phyloP scores from a whole-genome alignment of 1,140 invertebrate genomes.

The Matsumurasca onukii region DNA sequence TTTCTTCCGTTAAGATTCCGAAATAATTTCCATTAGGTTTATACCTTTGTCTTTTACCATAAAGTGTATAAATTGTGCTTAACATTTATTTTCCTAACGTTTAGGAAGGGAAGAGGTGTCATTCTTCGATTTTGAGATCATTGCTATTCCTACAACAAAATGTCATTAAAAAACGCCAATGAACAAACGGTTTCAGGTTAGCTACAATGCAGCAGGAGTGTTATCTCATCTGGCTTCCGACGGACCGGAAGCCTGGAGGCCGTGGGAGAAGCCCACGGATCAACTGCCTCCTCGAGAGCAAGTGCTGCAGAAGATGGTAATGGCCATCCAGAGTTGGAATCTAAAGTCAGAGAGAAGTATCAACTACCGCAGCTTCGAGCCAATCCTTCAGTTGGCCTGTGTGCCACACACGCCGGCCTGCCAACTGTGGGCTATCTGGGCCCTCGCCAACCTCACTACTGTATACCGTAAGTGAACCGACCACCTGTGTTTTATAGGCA shows the following conservation, averaged over 20 bases:
- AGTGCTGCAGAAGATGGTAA: slow-evolving; percentile 73
- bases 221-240: slow-evolving; percentile 94
- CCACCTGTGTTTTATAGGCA: too few relatives aligned
- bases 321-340: slow-evolving; percentile 87
- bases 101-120: too few relatives aligned
- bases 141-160: too few relatives aligned
- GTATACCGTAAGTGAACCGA: slow-evolving; percentile 78
- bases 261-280: too few relatives aligned
- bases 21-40: too few relatives aligned
- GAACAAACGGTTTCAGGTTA: slow-evolving; percentile 61
- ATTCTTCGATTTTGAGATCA: too few relatives aligned
- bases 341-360: slow-evolving; percentile 87
- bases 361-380: slow-evolving; percentile 95
- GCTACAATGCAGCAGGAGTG: slow-evolving; percentile 96
- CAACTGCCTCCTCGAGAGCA: slow-evolving; percentile 64
- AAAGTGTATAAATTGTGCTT: too few relatives aligned
- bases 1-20: too few relatives aligned
- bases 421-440: slow-evolving; percentile 98
- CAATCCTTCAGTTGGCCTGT: slow-evolving; percentile 79
- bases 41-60: too few relatives aligned
- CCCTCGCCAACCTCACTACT: slow-evolving; percentile 90
- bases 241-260: slow-evolving; percentile 80
- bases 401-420: slow-evolving; percentile 85
- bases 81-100: too few relatives aligned
- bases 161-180: neutral